Percentiles rank a stretch among this genome's conserved stretches.
These are phyloP conservation scores for Drosophila leonis DNA, from an alignment of 2,888 invertebrate genomes.

Conservation along the genomic window DNA sequence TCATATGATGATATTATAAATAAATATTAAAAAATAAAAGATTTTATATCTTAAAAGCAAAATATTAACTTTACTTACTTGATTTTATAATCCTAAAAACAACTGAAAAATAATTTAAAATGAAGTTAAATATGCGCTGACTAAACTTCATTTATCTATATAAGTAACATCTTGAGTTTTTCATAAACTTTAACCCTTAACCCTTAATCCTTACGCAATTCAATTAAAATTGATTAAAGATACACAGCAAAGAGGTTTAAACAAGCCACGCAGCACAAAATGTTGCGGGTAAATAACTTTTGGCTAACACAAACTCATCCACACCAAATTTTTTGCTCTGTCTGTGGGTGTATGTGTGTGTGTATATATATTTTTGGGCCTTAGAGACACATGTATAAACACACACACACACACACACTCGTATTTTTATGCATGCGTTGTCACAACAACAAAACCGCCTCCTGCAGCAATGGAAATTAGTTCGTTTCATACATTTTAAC, in stretches of 20 bases:
- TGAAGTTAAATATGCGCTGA: neutral
- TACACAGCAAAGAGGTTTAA: constrained; percentile 64
- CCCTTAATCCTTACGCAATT: constrained; percentile 54
- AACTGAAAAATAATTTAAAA: neutral
- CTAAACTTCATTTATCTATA: neutral
- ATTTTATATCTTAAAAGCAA: neutral
- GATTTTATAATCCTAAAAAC: neutral
- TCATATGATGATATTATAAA: neutral
- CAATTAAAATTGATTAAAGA: constrained; percentile 77
- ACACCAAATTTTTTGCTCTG: constrained; percentile 27
- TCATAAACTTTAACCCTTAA: neutral
- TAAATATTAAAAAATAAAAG: neutral
- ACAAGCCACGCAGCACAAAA: constrained; percentile 70
- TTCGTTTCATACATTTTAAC: constrained; percentile 50
- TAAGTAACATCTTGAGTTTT: constrained; percentile 9
- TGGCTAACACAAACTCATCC: constrained; percentile 15
- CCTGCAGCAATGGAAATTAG: constrained; percentile 64
- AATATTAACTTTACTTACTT: too few species aligned
- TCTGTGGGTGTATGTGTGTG: neutral
- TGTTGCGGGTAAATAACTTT: constrained; percentile 68
- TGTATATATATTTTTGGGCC: constrained; percentile 7
- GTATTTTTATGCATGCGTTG: constrained; percentile 73
- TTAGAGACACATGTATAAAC: constrained; percentile 29
- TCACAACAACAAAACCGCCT: constrained; percentile 44
- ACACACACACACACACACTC: neutral